Evolutionary conservation across 64 coral and sea anemone genomes (phyloP).

Genomic region (Anthopleura sola): DNA sequence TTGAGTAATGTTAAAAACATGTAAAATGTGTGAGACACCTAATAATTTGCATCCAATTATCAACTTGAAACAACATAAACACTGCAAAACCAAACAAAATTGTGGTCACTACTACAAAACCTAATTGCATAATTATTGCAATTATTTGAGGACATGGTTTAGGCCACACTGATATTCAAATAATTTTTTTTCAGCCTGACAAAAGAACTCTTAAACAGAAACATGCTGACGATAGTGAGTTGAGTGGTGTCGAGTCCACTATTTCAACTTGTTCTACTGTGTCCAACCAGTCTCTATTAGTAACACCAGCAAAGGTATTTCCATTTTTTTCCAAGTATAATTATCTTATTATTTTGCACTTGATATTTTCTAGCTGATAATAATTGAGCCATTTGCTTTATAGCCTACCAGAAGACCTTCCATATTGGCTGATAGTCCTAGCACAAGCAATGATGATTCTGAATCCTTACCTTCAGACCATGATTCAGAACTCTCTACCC

Average conservation of each 20-base stretch:
- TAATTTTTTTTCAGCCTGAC: neutral
- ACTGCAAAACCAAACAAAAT: no score
- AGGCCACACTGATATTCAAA: neutral
- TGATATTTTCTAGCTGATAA: no score
- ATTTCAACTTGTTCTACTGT: neutral
- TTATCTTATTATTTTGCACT: neutral
- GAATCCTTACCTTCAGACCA: neutral
- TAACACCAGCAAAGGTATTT: conserved; percentile 1
- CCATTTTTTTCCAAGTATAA: neutral
- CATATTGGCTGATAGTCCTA: neutral
- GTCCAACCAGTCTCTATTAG: neutral
- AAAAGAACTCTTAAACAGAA: conserved; percentile 13
- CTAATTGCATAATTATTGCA: no score
- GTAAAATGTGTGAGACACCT: neutral
- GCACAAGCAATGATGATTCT: neutral
- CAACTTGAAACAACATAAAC: neutral
- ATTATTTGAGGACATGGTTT: neutral
- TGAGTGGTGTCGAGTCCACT: neutral
- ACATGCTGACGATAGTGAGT: neutral
- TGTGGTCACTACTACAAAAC: no score
- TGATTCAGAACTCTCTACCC: neutral
- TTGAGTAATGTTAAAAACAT: no score
- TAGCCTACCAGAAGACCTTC: neutral
- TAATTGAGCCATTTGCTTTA: neutral
- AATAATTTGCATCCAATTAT: neutral